Evolutionary conservation across 2,113 vertebrate genomes (phyloP).

Genomic region (Cygnus buccinator): DNA sequence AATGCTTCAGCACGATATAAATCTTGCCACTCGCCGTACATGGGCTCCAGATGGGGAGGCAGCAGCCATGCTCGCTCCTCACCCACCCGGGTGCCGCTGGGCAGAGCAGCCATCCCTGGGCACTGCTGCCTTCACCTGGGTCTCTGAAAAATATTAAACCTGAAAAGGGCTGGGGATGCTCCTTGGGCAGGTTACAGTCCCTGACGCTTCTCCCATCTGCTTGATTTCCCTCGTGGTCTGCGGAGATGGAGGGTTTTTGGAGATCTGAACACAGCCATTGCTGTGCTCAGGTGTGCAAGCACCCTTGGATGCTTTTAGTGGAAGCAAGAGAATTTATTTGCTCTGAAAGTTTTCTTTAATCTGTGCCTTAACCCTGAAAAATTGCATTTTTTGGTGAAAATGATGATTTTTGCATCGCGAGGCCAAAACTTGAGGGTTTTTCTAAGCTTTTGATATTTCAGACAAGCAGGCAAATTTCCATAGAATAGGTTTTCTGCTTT

Average conservation of each 20-base stretch:
- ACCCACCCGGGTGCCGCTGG: slow-evolving; percentile 66
- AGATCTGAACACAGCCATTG: not conserved
- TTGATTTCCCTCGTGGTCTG: not conserved
- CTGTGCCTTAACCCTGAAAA: not conserved
- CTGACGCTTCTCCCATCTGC: not conserved
- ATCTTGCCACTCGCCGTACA: slow-evolving; percentile 81
- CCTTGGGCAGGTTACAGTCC: not conserved
- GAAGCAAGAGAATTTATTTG: not conserved
- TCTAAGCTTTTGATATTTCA: not conserved
- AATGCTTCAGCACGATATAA: slow-evolving; percentile 86
- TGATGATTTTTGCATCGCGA: not conserved
- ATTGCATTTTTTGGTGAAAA: not conserved
- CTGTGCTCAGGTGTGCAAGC: too few relatives aligned
- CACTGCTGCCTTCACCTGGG: not conserved
- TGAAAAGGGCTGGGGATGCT: not conserved
- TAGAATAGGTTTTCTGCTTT: not conserved
- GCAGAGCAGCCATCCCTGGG: not conserved
- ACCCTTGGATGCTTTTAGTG: not conserved
- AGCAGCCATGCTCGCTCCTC: slow-evolving; percentile 74
- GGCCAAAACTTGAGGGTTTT: not conserved
- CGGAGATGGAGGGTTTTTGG: not conserved
- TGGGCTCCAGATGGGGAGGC: slow-evolving; percentile 80
- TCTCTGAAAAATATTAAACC: not conserved
- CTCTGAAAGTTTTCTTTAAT: not conserved
- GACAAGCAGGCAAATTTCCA: not conserved